Evolutionary conservation across 2,797 vertebrate genomes (phyloP), one percentile per base, ranked within the genome.

Genomic region (Avahi laniger): DNA sequence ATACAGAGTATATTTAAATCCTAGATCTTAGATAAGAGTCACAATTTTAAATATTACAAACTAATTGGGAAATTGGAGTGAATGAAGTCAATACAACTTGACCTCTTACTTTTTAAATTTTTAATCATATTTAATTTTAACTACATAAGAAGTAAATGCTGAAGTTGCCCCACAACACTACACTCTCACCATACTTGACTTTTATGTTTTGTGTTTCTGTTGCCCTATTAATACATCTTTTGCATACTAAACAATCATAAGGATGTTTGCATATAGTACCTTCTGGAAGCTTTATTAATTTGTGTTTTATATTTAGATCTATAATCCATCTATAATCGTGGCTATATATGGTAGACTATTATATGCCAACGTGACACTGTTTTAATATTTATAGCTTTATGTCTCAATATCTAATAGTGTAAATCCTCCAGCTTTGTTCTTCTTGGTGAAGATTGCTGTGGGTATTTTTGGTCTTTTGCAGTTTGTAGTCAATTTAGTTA

Each of bases 41-140:
- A 75, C 7, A 79, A 15, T 70, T 92, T 79, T 88, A 91, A 91
- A 65, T 80, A 50, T 57, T 75, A 54, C 61, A 30, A 57, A 81
- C 26, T 70, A 92, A 79, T 43, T 2, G 38, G 59, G 20, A 84
- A 63, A 88, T 33, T 67, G 12, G 18, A 84, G 7, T 59, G 5
- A 54, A 43, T 69, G 33, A 84, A 69, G 2, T 54, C 33, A 91
- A 43, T 43, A 46, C 2, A 57, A 90, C 13, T 84, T 75, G 5
- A 91, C 48, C 9, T 75, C 15, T 91, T 33, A 61, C 11, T 89
- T 93, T 67, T 61, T 73, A 91, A 88, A 43, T 41, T 28, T 70
- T 54, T 85, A 84, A 82, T 61, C 14, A 20, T 57, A 73, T 89
- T 94, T 76, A 72, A 69, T 92, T 65, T 94, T 73, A 81, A 76